These are phyloP conservation scores for Teleogryllus occipitalis DNA, from an alignment of 1,140 invertebrate genomes.

Conservation along the genomic window DNA sequence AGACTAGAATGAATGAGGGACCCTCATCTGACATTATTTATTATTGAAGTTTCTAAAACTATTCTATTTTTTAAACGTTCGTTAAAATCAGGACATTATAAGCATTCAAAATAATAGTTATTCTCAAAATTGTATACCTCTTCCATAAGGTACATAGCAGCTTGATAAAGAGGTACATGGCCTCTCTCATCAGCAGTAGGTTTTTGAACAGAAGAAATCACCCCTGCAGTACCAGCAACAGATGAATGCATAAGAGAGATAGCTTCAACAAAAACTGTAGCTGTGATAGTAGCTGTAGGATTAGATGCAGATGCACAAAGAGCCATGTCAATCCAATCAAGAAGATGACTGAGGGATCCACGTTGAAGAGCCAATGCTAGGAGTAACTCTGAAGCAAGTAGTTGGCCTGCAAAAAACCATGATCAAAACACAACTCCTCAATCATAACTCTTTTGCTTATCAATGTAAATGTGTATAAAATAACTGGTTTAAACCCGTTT, in stretches of 20 bases:
- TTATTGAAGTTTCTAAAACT: too few species aligned
- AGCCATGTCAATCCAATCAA: constrained; percentile 59
- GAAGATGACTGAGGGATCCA: constrained; percentile 50
- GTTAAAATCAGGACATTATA: too few species aligned
- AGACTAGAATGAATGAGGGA: too few species aligned
- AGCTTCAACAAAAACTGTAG: constrained; percentile 14
- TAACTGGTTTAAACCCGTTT: too few species aligned
- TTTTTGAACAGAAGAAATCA: constrained; percentile 4
- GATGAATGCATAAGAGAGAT: constrained; percentile 11
- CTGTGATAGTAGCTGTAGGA: constrained; percentile 7
- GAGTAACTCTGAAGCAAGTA: constrained; percentile 47
- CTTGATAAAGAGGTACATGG: constrained; percentile 40
- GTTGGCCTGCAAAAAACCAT: constrained; percentile 10
- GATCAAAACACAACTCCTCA: not conserved
- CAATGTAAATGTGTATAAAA: too few species aligned
- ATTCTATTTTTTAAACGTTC: too few species aligned
- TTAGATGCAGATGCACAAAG: constrained; percentile 32
- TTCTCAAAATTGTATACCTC: constrained; percentile 33
- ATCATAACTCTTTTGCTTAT: too few species aligned
- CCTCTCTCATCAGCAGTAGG: not conserved
- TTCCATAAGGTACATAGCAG: constrained; percentile 46
- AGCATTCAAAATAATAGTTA: too few species aligned
- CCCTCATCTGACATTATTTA: too few species aligned
- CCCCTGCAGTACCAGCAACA: constrained; percentile 15
- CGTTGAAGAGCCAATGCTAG: constrained; percentile 50